Evolutionary conservation across 1,140 invertebrate species (phyloP).

Genomic region (Euborellia annulipes): DNA sequence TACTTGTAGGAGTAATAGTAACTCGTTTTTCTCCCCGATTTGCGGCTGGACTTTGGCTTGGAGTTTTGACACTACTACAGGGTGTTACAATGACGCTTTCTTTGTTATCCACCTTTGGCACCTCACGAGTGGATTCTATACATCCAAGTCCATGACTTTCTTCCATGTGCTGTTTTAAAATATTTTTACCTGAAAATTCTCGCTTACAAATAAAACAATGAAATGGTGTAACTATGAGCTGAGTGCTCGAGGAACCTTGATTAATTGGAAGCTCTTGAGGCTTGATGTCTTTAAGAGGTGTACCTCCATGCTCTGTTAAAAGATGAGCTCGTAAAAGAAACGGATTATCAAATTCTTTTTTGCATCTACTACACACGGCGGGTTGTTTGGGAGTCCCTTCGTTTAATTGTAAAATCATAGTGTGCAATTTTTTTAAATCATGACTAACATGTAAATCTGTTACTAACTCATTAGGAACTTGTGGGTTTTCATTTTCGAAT

Average conservation of each 20-base stretch:
- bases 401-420: slow-evolving; percentile 81
- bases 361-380: slow-evolving; percentile 35
- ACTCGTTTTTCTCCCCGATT: slow-evolving; percentile 10
- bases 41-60: not conserved
- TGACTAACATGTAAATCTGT: slow-evolving; percentile 36
- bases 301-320: slow-evolving; percentile 37
- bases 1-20: slow-evolving; percentile 49
- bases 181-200: slow-evolving; percentile 40
- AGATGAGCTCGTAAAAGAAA: slow-evolving; percentile 40
- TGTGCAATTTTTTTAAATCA: slow-evolving; percentile 74
- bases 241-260: too few species aligned
- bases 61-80: too few species aligned
- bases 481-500: too few species aligned
- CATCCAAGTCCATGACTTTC: slow-evolving; percentile 24
- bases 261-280: too few species aligned
- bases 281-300: slow-evolving; percentile 1
- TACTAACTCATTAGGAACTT: too few species aligned
- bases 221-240: not conserved
- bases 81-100: too few species aligned
- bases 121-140: too few species aligned
- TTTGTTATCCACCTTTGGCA: too few species aligned
- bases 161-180: slow-evolving; percentile 39
- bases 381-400: slow-evolving; percentile 44
- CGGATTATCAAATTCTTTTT: slow-evolving; percentile 37
- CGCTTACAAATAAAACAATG: slow-evolving; percentile 34